phyloP scores from a whole-genome alignment of 1,140 invertebrate species.

The Berghia stephanieae region DNA sequence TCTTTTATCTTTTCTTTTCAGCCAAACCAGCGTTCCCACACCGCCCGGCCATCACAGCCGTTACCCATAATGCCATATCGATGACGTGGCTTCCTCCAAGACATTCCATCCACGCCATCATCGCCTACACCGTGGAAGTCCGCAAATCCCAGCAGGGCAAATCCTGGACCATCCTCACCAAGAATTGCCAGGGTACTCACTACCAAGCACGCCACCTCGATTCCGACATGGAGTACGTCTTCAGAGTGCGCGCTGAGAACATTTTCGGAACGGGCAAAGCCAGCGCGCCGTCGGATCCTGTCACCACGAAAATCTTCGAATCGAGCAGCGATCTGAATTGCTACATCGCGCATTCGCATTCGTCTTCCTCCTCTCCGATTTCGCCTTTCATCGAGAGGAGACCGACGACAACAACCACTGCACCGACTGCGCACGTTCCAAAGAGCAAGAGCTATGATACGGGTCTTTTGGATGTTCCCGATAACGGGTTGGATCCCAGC shows the following conservation, averaged over 20 bases:
- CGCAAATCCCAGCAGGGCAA: conserved; percentile 18
- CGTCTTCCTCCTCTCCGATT: not conserved
- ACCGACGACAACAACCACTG: too few relatives aligned
- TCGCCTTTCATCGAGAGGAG: too few relatives aligned
- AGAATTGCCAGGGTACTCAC: conserved; percentile 88
- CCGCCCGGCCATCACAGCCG: conserved; percentile 42
- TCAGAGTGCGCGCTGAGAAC: conserved; percentile 96
- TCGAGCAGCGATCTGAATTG: not conserved
- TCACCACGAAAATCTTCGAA: conserved; percentile 35
- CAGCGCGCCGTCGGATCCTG: conserved; percentile 61
- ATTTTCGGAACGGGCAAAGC: conserved; percentile 94
- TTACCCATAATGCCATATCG: conserved; percentile 53
- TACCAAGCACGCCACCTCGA: conserved; percentile 88
- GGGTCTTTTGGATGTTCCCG: too few relatives aligned
- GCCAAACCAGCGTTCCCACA: conserved; percentile 54
- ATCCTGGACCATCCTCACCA: conserved; percentile 88
- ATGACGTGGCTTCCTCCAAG: conserved; percentile 51
- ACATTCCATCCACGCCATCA: conserved; percentile 38
- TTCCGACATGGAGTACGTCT: conserved; percentile 91
- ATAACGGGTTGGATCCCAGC: too few relatives aligned
- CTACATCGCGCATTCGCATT: not conserved
- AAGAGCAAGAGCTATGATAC: too few relatives aligned
- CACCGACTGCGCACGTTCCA: too few relatives aligned
- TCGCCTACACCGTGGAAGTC: conserved; percentile 57
- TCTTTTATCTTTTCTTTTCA: conserved; percentile 41